These are phyloP conservation scores for Eublepharis macularius DNA, from an alignment of 2,113 vertebrate genomes.

Conservation along the genomic window DNA sequence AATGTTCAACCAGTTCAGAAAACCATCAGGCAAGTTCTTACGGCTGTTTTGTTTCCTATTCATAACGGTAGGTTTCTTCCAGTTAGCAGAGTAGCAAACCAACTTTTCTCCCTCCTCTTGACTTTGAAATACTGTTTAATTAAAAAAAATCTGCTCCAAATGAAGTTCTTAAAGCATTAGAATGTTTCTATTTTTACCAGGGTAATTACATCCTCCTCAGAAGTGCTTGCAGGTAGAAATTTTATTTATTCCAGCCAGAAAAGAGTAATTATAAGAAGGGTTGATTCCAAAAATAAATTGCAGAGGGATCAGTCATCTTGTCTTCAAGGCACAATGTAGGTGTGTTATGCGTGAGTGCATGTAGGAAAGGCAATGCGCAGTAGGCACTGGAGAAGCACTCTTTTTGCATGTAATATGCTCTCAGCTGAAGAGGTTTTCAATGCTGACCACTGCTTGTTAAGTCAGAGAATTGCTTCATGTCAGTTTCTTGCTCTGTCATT, in stretches of 20 bases:
- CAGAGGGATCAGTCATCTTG: neutral
- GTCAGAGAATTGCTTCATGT: neutral
- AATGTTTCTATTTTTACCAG: constrained; percentile 39
- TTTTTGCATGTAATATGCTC: neutral
- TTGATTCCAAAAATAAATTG: constrained; percentile 24
- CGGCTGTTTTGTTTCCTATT: constrained; percentile 21
- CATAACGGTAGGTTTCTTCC: constrained; percentile 3
- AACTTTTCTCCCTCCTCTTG: neutral
- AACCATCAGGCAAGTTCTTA: constrained; percentile 35
- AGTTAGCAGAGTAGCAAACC: constrained; percentile 10
- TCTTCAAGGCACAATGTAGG: neutral
- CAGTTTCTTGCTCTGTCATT: neutral
- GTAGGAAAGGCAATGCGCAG: neutral
- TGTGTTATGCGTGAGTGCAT: neutral
- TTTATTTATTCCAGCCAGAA: constrained; percentile 8
- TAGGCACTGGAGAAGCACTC: neutral
- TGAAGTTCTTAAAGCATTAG: constrained; percentile 19
- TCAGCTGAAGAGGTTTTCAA: neutral
- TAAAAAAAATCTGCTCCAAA: constrained; percentile 12
- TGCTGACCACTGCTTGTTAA: neutral
- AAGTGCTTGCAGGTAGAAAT: constrained; percentile 25
- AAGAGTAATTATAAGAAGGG: constrained; percentile 29
- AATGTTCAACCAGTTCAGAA: neutral
- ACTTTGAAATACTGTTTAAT: constrained; percentile 41
- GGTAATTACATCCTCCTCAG: constrained; percentile 32